Conservation (phyloP, 2,888 invertebrate species). For the Cheilosia impressa region DNA sequence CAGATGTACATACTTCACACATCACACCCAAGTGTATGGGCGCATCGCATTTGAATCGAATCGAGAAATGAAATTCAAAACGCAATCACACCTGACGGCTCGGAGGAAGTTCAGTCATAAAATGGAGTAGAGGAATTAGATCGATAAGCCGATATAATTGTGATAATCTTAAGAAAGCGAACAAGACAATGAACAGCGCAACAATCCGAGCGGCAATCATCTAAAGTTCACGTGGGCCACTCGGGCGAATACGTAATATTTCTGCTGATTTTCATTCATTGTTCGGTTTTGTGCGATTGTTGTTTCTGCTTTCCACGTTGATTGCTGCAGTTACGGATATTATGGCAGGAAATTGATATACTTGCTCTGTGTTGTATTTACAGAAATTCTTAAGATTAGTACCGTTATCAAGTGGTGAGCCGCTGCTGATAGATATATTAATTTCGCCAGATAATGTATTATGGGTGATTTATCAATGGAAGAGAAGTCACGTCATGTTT, state of each 20-base stretch:
- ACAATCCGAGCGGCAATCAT: slow-evolving; percentile 43
- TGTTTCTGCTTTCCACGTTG: slow-evolving; percentile 1
- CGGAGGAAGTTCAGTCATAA: slow-evolving; percentile 62
- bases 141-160: slow-evolving; percentile 18
- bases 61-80: background rate
- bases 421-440: too few relatives aligned
- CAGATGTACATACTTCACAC: background rate
- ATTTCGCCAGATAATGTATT: too few relatives aligned
- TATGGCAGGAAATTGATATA: too few relatives aligned
- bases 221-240: slow-evolving; percentile 70
- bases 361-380: too few relatives aligned
- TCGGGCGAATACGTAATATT: slow-evolving; percentile 69
- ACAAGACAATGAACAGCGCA: background rate
- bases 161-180: background rate
- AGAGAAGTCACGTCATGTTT: too few relatives aligned
- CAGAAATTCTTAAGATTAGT: too few relatives aligned
- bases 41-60: slow-evolving; percentile 20
- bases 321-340: too few relatives aligned
- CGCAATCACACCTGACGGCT: background rate
- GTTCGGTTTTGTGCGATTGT: slow-evolving; percentile 10
- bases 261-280: slow-evolving; percentile 9
- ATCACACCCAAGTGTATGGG: slow-evolving; percentile 23
- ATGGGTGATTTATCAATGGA: too few relatives aligned
- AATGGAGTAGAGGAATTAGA: slow-evolving; percentile 20
- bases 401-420: too few relatives aligned